Percentiles rank a stretch among this genome's conserved stretches.
Conservation (phyloP, 2,113 vertebrate genomes). For the Megaceryle torquata region DNA sequence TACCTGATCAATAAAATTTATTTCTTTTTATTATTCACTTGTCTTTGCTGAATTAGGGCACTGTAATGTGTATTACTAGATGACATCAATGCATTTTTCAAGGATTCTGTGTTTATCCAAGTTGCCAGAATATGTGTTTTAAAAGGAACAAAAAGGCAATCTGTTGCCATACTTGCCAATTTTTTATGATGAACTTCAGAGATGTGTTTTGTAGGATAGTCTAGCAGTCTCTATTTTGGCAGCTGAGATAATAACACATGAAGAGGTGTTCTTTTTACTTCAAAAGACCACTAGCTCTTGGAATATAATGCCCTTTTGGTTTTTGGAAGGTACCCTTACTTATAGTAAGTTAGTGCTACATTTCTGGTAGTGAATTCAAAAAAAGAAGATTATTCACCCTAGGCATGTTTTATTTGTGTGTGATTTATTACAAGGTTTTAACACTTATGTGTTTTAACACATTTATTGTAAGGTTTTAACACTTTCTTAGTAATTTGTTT, state of each 20-base stretch:
- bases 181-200: neutral
- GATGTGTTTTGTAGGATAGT: neutral
- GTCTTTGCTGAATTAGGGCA: neutral
- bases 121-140: neutral
- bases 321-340: neutral
- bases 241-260: neutral
- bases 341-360: neutral
- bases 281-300: neutral
- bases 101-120: neutral
- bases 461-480: slow-evolving; percentile 36
- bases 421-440: slow-evolving; percentile 49
- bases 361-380: slow-evolving; percentile 4
- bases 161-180: neutral
- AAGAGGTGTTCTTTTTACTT: neutral
- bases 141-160: neutral
- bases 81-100: neutral
- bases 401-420: slow-evolving; percentile 22
- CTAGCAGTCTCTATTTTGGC: neutral
- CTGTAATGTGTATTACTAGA: neutral
- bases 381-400: slow-evolving; percentile 10
- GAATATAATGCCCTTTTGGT: neutral
- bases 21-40: neutral
- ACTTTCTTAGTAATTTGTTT: slow-evolving; percentile 42
- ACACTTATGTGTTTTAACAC: neutral
- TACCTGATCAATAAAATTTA: neutral